phyloP scores from a whole-genome alignment of 2,113 vertebrate species.

The Phainopepla nitens region DNA sequence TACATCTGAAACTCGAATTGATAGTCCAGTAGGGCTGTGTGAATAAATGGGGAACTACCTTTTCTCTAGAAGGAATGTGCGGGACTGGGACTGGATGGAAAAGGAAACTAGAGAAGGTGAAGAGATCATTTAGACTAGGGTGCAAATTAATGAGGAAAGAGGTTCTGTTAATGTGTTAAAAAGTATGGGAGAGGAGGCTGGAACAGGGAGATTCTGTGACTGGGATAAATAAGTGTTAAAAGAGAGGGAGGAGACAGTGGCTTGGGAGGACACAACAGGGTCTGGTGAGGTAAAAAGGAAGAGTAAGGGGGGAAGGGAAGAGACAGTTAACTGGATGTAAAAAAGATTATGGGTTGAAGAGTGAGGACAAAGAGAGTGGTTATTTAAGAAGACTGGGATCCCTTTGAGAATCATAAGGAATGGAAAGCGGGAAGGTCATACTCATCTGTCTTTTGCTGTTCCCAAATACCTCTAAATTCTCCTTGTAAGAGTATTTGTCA shows the following conservation, averaged over 20 bases:
- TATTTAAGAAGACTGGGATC: not conserved
- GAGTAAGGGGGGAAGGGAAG: not conserved
- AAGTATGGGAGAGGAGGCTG: not conserved
- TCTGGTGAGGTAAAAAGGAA: not conserved
- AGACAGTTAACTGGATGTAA: not conserved
- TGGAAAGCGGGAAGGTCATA: constrained; percentile 5
- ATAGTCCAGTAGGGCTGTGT: not conserved
- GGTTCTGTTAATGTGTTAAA: not conserved
- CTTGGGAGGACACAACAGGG: not conserved
- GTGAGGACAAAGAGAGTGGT: not conserved
- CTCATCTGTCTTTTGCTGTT: not conserved
- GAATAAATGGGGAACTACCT: not conserved
- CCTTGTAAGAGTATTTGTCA: constrained; percentile 3
- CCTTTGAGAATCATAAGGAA: not conserved
- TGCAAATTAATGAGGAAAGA: not conserved
- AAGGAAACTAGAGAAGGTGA: not conserved
- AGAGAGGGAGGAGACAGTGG: not conserved
- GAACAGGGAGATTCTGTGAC: not conserved
- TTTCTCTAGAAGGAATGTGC: accelerated
- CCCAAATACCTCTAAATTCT: constrained; percentile 3
- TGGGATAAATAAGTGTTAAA: not conserved
- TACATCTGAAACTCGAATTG: not conserved
- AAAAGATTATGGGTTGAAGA: not conserved
- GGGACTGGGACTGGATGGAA: not conserved
- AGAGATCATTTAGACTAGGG: not conserved